Evolutionary conservation across 2,888 invertebrate genomes (phyloP), one percentile per base, ranked within the genome.

Genomic region (Magallana nippona): DNA sequence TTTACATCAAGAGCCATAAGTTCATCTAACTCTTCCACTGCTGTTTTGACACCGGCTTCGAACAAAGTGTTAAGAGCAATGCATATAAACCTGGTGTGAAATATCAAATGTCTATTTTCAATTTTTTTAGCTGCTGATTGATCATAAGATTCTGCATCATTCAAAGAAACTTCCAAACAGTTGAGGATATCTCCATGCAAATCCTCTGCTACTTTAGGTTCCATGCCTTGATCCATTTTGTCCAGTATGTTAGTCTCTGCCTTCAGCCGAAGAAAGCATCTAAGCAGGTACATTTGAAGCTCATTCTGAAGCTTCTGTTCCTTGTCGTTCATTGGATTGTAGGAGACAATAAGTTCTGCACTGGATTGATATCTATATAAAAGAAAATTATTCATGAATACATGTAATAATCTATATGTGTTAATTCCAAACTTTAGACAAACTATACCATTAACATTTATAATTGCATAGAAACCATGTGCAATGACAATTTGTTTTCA

Each of bases 271-370:
- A 88, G 71, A 78, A 89, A 90, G 81, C 91, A 91, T 8, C 87
- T 83, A 27, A 89, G 79, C n/a, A 92, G 86, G 82, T 92, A 91
- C 11, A 88, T 57, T 80, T 88, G 82, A 1, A 92, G 84, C 27
- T 88, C 86, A 17, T 86, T 81, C 32, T 86, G 84, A 56, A 92
- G 88, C 2, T 78, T 60, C n/a, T 79, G 84, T 77, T 91, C 91
- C 13, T 88, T 84, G 10, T 77, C 32, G 10, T 88, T 88, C 82
- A 84, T 84, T 17, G 44, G 19, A 13, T 44, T 79, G 78, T 55
- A 77, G 10, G 78, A 83, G 78, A 88, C 84, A 15, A 87, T 85
- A 55, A 90, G 86, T 17, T 84, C 58, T n/a, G 91, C 89, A 81
- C 87, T 90, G 22, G 92, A 92, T 85, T 91, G 90, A 80, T 84